Evolutionary conservation across 2,113 vertebrate genomes (phyloP).

Genomic region (Amblyornis subalaris): DNA sequence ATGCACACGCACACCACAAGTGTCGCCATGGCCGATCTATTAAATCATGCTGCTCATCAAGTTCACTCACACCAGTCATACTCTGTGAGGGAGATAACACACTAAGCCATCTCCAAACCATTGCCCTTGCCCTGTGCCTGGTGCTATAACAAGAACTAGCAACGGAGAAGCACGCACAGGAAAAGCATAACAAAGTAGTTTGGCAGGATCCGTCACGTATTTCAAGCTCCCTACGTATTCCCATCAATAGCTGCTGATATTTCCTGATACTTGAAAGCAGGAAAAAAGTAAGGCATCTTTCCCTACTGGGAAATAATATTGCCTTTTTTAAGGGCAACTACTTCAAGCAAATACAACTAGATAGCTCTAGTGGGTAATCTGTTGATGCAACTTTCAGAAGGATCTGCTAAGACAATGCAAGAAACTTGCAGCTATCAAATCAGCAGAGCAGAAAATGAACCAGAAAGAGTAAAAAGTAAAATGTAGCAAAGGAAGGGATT

Average conservation of each 20-base stretch:
- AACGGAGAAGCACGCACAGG: not conserved
- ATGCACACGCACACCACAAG: not conserved
- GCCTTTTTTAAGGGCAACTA: not conserved
- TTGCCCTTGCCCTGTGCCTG: not conserved
- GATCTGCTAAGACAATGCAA: constrained; percentile 14
- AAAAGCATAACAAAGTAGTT: not conserved
- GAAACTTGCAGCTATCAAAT: constrained; percentile 56
- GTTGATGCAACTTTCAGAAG: not conserved
- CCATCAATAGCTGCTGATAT: not conserved
- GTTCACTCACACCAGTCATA: not conserved
- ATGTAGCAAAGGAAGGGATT: constrained; percentile 17
- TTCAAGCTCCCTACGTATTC: not conserved
- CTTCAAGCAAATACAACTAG: not conserved
- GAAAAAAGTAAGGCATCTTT: not conserved
- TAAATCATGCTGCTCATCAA: not conserved
- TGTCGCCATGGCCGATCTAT: not conserved
- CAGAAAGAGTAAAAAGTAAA: constrained; percentile 34
- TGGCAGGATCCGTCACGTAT: accelerated
- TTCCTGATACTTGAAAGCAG: not conserved
- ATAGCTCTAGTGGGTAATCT: not conserved
- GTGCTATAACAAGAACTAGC: not conserved
- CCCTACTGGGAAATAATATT: not conserved
- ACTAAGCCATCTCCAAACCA: not conserved
- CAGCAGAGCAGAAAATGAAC: constrained; percentile 66
- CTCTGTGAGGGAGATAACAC: accelerated